phyloP scores from a whole-genome alignment of 2,888 invertebrate species.

The Drosophila algonquin region DNA sequence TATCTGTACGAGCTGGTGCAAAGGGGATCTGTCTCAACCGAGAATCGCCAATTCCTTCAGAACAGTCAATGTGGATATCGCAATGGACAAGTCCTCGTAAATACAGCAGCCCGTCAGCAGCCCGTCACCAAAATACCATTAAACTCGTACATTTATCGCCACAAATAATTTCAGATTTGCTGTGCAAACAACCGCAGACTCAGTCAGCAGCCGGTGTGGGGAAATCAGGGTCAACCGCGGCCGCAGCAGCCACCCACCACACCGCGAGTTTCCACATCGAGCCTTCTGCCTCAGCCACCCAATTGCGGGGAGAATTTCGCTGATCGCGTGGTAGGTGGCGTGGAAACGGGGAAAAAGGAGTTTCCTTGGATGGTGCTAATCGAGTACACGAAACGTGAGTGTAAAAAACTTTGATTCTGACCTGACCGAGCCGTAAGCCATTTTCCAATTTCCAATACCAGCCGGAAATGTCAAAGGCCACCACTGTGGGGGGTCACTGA shows the following conservation, averaged over 20 bases:
- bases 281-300: slow-evolving; percentile 57
- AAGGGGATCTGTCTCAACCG: slow-evolving; percentile 38
- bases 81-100: slow-evolving; percentile 79
- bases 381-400: slow-evolving; percentile 84
- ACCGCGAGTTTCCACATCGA: slow-evolving; percentile 57
- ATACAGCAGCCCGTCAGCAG: neutral
- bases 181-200: slow-evolving; percentile 58
- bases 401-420: neutral
- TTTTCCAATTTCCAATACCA: slow-evolving; percentile 58
- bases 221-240: slow-evolving; percentile 61
- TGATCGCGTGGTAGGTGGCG: slow-evolving; percentile 87
- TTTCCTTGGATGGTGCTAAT: slow-evolving; percentile 85
- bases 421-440: neutral
- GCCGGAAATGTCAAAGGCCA: slow-evolving; percentile 86
- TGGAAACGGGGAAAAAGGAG: slow-evolving; percentile 86
- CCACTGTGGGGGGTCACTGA: slow-evolving; percentile 90
- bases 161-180: slow-evolving; percentile 49
- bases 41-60: slow-evolving; percentile 84
- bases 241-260: slow-evolving; percentile 2
- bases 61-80: slow-evolving; percentile 88
- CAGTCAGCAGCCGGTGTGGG: slow-evolving; percentile 42
- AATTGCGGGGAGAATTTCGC: slow-evolving; percentile 80
- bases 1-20: slow-evolving; percentile 65
- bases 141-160: neutral
- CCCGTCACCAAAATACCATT: neutral